Evolutionary conservation across 2,888 invertebrate species (phyloP), one percentile per base, ranked within the genome.

Genomic region (Drosophila siamana): DNA sequence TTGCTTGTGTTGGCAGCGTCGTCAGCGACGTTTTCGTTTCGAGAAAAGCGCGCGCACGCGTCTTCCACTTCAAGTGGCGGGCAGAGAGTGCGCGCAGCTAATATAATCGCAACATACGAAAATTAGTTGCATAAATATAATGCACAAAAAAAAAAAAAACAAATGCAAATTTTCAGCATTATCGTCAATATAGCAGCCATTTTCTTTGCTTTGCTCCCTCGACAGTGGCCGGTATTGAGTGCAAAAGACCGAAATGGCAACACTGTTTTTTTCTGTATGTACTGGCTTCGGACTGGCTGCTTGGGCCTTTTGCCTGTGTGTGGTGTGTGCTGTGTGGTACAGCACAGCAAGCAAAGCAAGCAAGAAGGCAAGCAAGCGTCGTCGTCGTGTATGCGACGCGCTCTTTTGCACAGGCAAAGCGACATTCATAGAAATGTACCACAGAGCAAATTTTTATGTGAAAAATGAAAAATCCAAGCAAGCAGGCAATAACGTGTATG

Each of bases 241-340:
- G 75, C 67, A 61, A 85, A 85, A 55, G 80, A 82, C 68, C 83
- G 78, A 81, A 83, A 83, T 78, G 82, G 82, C 88, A 87, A 87
- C 87, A 82, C 80, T 80, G n/a, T 78, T 78, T 80, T 81, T 87
- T 85, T 87, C 88, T 86, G 89, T 83, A 89, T 83, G 86, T 77
- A 78, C 79, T 73, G 65, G 65, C 61, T 38, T 68, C 69, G 24
- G 40, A 60, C 57, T 74, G 74, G 48, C 74, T 70, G 74, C 43
- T 46, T 62, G 50, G 56, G 52, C 57, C 3, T 19, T 48, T 33
- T 26, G 66, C 74, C 59, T 84, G 48, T 64, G 75, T 52, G 51
- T 54, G 56, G n/a, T 54, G 41, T 82, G 51, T 54, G 56, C 8
- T 54, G 41, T 82, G 59, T 74, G 82, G 81, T 81, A 88, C 81